phyloP scores from a whole-genome alignment of 2,888 invertebrate species.

The Elegia similella region DNA sequence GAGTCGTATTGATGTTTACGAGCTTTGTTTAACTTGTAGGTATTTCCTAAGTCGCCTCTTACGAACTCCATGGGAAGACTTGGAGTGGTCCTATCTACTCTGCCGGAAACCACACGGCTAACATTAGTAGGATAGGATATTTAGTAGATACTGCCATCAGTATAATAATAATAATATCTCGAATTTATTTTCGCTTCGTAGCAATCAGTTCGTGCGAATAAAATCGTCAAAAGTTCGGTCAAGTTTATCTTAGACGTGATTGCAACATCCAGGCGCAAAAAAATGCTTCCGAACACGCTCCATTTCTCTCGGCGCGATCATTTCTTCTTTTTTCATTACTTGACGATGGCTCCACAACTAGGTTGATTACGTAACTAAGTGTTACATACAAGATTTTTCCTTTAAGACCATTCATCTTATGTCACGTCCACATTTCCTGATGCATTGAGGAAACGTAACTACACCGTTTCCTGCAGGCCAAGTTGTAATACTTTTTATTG shows the following conservation, averaged over 20 bases:
- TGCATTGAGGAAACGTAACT: slow-evolving; percentile 20
- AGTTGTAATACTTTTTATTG: background rate
- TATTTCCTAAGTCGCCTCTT: too few species aligned
- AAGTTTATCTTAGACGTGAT: slow-evolving; percentile 24
- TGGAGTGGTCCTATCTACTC: too few species aligned
- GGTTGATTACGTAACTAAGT: slow-evolving; percentile 25
- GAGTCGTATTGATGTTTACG: too few species aligned
- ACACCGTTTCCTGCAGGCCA: slow-evolving; percentile 18
- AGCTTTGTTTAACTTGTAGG: too few species aligned
- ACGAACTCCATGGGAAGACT: too few species aligned
- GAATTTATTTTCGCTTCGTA: too few species aligned
- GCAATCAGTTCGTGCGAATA: background rate
- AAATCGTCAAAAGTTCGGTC: slow-evolving; percentile 22
- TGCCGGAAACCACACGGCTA: too few species aligned
- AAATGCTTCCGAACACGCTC: slow-evolving; percentile 49
- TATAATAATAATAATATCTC: too few species aligned
- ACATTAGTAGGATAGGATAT: too few species aligned
- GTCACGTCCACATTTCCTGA: slow-evolving; percentile 22
- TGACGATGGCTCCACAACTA: slow-evolving; percentile 18
- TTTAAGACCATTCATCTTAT: slow-evolving; percentile 25
- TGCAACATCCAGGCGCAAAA: slow-evolving; percentile 21
- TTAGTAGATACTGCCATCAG: too few species aligned
- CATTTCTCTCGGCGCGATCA: slow-evolving; percentile 40
- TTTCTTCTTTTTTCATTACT: slow-evolving; percentile 21
- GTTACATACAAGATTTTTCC: slow-evolving; percentile 23